Base-by-base conservation (phyloP, 2,888 invertebrate species). In the Nomada ruficornis region DNA sequence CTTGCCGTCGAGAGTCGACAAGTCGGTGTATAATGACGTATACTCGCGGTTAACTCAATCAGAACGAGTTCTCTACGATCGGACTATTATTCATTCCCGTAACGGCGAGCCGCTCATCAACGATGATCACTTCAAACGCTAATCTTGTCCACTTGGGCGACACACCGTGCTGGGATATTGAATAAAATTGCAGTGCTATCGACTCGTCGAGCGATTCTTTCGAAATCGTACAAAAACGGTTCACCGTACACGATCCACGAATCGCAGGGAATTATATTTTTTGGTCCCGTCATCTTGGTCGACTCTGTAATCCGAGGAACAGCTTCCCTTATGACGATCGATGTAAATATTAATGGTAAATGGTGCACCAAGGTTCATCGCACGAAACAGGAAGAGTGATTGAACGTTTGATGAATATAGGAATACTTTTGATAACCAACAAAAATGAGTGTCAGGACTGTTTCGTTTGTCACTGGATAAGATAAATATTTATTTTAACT, bases 21-120 rank as follows among this genome's bases (percentile, higher is more conserved):
- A 76, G 87, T 82, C 63, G 83, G 76, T 77, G 85, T 83, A 77
- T 88, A 88, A 88, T 83, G 86, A 88, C 86, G 83, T 84, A 83
- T 76, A 71, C 80, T 70, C 70, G 10, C 86, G 80, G 87, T 88
- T 88, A 88, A 88, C 88, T 88, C 87, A 88, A 88, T 88, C 88
- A 88, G 79, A 88, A 85, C 88, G 86, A 85, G 86, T 87, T 88
- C 80, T 87, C 84, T 71, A 57, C 78, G 81, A 78, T 72, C 81
- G 67, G 85, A 60, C 81, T 82, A 87, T 88, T 80, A 86, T 88
- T 87, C 87, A 82, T 85, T 86, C 86, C 62, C 79, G 79, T 86
- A 72, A 80, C 79, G 60, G 73, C 75, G 68, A 80, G 77, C 59
- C 75, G 80, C 74, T 86, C 87, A 83, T 86, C 85, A 85, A 59